These are phyloP conservation scores for Pao palembangensis DNA, from an alignment of 2,113 vertebrate genomes.

Conservation along the genomic window DNA sequence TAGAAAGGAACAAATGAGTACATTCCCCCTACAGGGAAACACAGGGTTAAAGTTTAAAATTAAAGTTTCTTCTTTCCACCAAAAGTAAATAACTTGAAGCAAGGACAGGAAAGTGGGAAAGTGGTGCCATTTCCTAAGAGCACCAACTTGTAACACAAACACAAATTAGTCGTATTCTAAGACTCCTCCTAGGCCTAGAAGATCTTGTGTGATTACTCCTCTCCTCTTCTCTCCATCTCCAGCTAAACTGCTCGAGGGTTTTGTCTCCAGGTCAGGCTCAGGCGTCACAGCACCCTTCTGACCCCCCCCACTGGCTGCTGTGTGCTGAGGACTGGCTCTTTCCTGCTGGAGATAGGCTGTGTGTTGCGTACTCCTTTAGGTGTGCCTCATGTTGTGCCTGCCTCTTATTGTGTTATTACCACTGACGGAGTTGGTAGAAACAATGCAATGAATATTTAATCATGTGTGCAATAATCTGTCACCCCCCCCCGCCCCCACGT, in stretches of 20 bases:
- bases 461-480: slow-evolving; percentile 53
- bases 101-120: too few species aligned
- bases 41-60: too few species aligned
- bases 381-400: slow-evolving; percentile 23
- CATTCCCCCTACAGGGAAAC: too few species aligned
- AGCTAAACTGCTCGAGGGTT: slow-evolving; percentile 68
- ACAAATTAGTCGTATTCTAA: too few species aligned
- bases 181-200: not conserved
- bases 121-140: too few species aligned
- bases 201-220: slow-evolving; percentile 19
- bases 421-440: slow-evolving; percentile 43
- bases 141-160: too few species aligned
- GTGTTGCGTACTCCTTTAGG: slow-evolving; percentile 78
- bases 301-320: slow-evolving; percentile 59
- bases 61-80: not conserved
- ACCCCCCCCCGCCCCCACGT: slow-evolving; percentile 21
- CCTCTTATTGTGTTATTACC: slow-evolving; percentile 19
- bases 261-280: slow-evolving; percentile 52
- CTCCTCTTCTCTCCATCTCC: slow-evolving; percentile 8
- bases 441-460: slow-evolving; percentile 62
- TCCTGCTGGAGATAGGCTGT: slow-evolving; percentile 43
- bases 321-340: slow-evolving; percentile 73
- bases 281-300: slow-evolving; percentile 26
- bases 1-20: not conserved
- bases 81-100: not conserved